Evolutionary conservation across 2,888 invertebrate species (phyloP).

Genomic region (Thymelicus sylvestris): DNA sequence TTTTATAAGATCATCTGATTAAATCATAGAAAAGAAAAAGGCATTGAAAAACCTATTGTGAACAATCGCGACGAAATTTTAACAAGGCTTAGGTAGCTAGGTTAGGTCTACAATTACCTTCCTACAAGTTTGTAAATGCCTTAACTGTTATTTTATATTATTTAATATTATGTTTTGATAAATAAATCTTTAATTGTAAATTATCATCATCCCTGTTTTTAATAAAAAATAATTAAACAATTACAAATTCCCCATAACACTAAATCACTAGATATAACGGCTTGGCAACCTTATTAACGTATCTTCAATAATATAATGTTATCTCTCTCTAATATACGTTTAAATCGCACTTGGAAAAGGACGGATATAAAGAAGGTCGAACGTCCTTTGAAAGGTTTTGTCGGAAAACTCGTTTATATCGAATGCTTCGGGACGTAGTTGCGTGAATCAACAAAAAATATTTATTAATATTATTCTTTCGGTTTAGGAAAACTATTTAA

Average conservation of each 20-base stretch:
- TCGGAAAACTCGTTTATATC: conserved; percentile 72
- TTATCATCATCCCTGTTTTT: too few relatives aligned
- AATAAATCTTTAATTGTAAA: too few relatives aligned
- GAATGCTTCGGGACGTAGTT: conserved; percentile 76
- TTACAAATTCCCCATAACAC: conserved; percentile 5
- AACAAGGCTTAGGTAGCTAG: too few relatives aligned
- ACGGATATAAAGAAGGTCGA: conserved; percentile 68
- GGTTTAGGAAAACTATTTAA: neutral
- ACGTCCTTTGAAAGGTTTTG: conserved; percentile 76
- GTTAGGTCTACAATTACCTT: too few relatives aligned
- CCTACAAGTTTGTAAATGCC: too few relatives aligned
- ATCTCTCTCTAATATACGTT: conserved; percentile 55
- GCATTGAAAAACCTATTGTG: too few relatives aligned
- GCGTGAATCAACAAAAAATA: neutral
- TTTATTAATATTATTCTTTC: neutral
- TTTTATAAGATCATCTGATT: too few relatives aligned
- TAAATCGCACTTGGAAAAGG: conserved; percentile 58
- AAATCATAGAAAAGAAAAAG: too few relatives aligned
- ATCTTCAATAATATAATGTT: conserved; percentile 48
- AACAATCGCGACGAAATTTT: too few relatives aligned
- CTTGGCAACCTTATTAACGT: conserved; percentile 49
- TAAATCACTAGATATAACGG: conserved; percentile 48
- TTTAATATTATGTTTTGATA: too few relatives aligned
- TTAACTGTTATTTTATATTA: too few relatives aligned
- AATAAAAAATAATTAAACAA: neutral